Conservation (phyloP, 1,140 invertebrate species). For the Bicyclus anynana region DNA sequence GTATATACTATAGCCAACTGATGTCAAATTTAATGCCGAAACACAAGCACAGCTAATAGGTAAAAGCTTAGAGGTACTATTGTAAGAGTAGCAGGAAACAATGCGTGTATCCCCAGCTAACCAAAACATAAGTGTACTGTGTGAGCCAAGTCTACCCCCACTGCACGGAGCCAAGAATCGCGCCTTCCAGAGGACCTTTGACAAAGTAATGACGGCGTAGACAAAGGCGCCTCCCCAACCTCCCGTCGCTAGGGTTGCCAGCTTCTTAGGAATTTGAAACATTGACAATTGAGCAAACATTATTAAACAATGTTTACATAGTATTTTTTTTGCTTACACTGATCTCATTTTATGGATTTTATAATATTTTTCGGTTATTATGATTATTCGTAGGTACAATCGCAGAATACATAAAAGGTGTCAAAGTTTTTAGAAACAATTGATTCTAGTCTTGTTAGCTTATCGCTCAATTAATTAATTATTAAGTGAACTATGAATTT, state of each 20-base stretch:
- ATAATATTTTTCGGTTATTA: too few species aligned
- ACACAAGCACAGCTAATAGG: neutral
- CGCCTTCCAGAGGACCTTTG: slow-evolving; percentile 56
- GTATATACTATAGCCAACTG: neutral
- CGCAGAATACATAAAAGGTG: too few species aligned
- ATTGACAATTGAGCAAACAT: neutral
- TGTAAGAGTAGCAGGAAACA: slow-evolving; percentile 10
- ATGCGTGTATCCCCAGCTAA: slow-evolving; percentile 23
- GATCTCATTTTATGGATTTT: too few species aligned
- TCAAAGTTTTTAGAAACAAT: too few species aligned
- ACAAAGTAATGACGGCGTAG: slow-evolving; percentile 63
- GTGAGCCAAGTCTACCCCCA: slow-evolving; percentile 22
- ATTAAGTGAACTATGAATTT: too few species aligned
- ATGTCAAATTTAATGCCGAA: neutral
- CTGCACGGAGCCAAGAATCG: slow-evolving; percentile 29
- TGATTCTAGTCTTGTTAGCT: too few species aligned
- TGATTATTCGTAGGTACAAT: too few species aligned
- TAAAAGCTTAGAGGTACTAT: neutral
- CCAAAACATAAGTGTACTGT: slow-evolving; percentile 34
- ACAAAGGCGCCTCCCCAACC: slow-evolving; percentile 39
- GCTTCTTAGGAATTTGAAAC: neutral
- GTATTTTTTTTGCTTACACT: too few species aligned
- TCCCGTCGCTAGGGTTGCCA: slow-evolving; percentile 1
- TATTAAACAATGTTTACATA: neutral
- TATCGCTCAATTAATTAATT: too few species aligned